A percentile compares a stretch with the other conserved stretches of the same genome.
Evolutionary conservation across 2,797 vertebrate genomes (phyloP).

Genomic region (Hirundo rustica): DNA sequence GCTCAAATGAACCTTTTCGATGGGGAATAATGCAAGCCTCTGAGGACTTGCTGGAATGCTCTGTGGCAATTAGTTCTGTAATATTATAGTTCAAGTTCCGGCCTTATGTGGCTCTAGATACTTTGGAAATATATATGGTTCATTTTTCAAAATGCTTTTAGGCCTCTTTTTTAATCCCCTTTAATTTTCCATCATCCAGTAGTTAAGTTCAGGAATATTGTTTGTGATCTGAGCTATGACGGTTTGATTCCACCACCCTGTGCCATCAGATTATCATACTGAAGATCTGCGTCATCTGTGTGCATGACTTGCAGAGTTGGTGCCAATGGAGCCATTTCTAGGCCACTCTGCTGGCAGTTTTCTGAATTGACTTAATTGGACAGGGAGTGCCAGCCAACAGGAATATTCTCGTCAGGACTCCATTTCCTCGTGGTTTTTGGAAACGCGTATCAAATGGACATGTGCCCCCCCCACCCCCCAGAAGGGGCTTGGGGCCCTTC

Average conservation of each 20-base stretch:
- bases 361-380: not conserved
- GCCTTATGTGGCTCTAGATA: slow-evolving; percentile 6
- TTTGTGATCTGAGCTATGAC: not conserved
- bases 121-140: not conserved
- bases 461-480: not conserved
- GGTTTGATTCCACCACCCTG: not conserved
- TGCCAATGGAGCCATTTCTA: not conserved
- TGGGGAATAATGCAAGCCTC: slow-evolving; percentile 22
- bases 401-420: not conserved
- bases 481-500: not conserved
- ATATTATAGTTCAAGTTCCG: not conserved
- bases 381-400: not conserved
- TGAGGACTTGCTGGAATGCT: slow-evolving; percentile 30
- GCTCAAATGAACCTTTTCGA: slow-evolving; percentile 37
- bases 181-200: not conserved
- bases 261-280: not conserved
- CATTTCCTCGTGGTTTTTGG: not conserved
- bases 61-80: slow-evolving; percentile 45
- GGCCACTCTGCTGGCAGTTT: not conserved
- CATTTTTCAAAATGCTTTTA: not conserved
- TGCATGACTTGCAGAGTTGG: not conserved
- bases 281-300: not conserved
- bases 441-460: not conserved
- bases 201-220: not conserved
- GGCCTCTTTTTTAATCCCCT: not conserved